These are phyloP conservation scores for Peribatodes rhomboidaria DNA, from an alignment of 2,888 invertebrate species.

Conservation along the genomic window DNA sequence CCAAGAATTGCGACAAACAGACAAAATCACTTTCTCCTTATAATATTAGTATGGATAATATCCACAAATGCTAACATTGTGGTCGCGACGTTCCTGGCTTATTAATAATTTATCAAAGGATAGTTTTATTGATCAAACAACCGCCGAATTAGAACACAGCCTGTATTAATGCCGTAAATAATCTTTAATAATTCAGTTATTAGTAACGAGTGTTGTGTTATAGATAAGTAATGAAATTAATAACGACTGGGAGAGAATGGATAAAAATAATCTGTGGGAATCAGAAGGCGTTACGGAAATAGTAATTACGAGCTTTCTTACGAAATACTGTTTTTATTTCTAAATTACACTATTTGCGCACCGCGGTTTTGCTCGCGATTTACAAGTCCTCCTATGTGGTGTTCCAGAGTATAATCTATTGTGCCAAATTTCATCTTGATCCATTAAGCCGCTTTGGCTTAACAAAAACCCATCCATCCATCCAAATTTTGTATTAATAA, in stretches of 20 bases:
- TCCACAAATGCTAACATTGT: slow-evolving; percentile 18
- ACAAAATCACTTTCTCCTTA: not conserved
- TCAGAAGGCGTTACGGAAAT: not conserved
- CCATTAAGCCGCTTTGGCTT: too few species aligned
- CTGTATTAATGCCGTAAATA: slow-evolving; percentile 27
- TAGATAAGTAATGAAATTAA: slow-evolving; percentile 11
- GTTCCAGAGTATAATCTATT: too few species aligned
- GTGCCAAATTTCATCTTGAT: too few species aligned
- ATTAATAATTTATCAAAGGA: slow-evolving; percentile 43
- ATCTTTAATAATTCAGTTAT: slow-evolving; percentile 26
- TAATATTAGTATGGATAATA: not conserved
- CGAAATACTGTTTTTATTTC: too few species aligned
- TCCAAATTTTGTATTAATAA: too few species aligned
- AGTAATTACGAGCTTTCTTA: not conserved
- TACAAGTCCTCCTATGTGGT: too few species aligned
- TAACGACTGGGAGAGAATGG: not conserved
- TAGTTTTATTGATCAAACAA: slow-evolving; percentile 44
- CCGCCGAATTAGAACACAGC: slow-evolving; percentile 14
- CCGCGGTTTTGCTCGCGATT: too few species aligned
- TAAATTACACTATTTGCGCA: too few species aligned
- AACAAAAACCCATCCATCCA: too few species aligned
- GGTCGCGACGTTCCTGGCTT: slow-evolving; percentile 3
- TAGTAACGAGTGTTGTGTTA: slow-evolving; percentile 16
- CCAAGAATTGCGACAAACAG: too few species aligned
- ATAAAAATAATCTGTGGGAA: not conserved